A percentile compares a stretch with the other conserved stretches of the same genome.
These are phyloP conservation scores for Polyploca ridens DNA, from an alignment of 2,888 invertebrate genomes.

Conservation along the genomic window DNA sequence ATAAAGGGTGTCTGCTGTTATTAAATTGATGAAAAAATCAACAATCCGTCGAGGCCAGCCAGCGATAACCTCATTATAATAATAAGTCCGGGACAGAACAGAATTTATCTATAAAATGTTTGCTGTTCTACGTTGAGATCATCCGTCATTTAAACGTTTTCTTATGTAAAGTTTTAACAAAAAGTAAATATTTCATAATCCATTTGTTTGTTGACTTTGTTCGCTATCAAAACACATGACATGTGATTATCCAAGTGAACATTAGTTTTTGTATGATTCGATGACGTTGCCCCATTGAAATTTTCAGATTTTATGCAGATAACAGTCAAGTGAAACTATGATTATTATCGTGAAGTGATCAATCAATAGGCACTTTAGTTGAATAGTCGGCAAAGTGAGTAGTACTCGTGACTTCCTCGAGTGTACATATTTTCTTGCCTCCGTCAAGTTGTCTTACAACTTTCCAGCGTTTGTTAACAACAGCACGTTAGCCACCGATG, in stretches of 20 bases:
- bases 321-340: conserved; percentile 34
- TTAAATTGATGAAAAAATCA: conserved; percentile 1
- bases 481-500: conserved; percentile 26
- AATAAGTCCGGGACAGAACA: conserved; percentile 14
- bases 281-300: not conserved
- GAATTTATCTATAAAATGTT: conserved; percentile 38
- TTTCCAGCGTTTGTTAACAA: conserved; percentile 68
- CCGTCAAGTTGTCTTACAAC: conserved; percentile 65
- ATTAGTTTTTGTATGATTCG: not conserved
- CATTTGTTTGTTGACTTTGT: conserved; percentile 12
- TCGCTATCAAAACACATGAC: conserved; percentile 10
- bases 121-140: conserved; percentile 41
- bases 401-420: conserved; percentile 74
- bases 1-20: not conserved
- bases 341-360: conserved; percentile 48
- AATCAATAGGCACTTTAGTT: conserved; percentile 61
- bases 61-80: conserved; percentile 36
- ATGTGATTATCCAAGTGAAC: not conserved
- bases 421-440: conserved; percentile 66
- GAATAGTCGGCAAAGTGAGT: conserved; percentile 47
- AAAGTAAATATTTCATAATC: conserved; percentile 19
- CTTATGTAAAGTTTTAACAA: conserved; percentile 12
- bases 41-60: conserved; percentile 22
- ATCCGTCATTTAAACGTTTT: conserved; percentile 30
- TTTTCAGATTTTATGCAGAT: conserved; percentile 15